These are phyloP conservation scores for Tetrapedia diversipes DNA, from an alignment of 2,888 invertebrate genomes.

Conservation along the genomic window DNA sequence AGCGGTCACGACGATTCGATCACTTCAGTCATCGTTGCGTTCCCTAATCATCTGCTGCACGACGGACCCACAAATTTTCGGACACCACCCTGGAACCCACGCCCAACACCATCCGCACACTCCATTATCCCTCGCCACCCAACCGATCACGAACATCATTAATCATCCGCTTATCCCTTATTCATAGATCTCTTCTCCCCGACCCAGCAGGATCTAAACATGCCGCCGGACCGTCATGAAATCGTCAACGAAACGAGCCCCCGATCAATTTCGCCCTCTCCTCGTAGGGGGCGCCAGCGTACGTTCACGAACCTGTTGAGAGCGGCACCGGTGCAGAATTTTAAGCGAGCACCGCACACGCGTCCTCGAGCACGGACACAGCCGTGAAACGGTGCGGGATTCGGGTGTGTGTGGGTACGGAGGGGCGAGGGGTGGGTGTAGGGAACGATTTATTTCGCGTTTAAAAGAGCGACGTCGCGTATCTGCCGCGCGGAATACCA, in stretches of 20 bases:
- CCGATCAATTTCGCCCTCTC: slow-evolving; percentile 4
- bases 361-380: slow-evolving; percentile 51
- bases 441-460: slow-evolving; percentile 71
- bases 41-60: background rate
- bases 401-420: no score
- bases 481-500: slow-evolving; percentile 37
- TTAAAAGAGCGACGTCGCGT: slow-evolving; percentile 57
- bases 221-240: background rate
- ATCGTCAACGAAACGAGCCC: slow-evolving; percentile 1
- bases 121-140: slow-evolving; percentile 19
- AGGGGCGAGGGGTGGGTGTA: no score
- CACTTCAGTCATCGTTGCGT: background rate
- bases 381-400: no score
- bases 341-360: slow-evolving; percentile 61
- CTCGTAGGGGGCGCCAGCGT: background rate
- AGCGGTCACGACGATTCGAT: background rate
- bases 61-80: background rate
- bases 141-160: slow-evolving; percentile 20
- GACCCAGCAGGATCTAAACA: background rate
- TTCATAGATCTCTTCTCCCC: slow-evolving; percentile 8
- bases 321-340: slow-evolving; percentile 62
- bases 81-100: slow-evolving; percentile 3
- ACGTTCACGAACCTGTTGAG: slow-evolving; percentile 43
- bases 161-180: slow-evolving; percentile 24
- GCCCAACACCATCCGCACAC: background rate